Conservation (phyloP, 2,113 vertebrate genomes). For the Oreochromis tanganicae region DNA sequence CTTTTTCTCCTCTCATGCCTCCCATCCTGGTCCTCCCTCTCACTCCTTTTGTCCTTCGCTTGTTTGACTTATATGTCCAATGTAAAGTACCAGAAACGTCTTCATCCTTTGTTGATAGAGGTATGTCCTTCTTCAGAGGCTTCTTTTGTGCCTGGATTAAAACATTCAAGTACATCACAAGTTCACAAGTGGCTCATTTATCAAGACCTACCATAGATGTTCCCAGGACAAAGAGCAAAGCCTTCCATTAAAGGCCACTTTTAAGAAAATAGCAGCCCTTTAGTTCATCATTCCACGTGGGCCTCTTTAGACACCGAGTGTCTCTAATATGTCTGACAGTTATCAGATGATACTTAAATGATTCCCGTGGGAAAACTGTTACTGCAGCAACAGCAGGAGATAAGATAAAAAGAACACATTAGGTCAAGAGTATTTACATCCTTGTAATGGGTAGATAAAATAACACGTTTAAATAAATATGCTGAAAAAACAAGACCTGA, state of each 20-base stretch:
- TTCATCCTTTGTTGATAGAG: background rate
- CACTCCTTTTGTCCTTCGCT: background rate
- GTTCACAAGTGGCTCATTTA: slow-evolving; percentile 26
- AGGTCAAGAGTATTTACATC: background rate
- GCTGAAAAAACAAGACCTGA: background rate
- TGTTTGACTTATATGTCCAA: slow-evolving; percentile 18
- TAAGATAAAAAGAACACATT: background rate
- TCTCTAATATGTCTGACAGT: background rate
- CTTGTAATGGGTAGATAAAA: background rate
- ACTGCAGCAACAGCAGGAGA: background rate
- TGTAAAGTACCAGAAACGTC: background rate
- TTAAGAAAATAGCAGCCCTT: background rate
- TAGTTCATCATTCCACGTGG: slow-evolving; percentile 10
- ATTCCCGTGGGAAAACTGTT: background rate
- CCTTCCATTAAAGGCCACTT: slow-evolving; percentile 15
- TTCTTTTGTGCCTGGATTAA: slow-evolving; percentile 11
- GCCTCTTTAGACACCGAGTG: background rate
- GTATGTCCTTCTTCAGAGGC: background rate
- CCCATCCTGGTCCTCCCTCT: background rate
- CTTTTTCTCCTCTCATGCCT: background rate
- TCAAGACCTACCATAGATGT: background rate
- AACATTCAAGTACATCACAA: slow-evolving; percentile 20
- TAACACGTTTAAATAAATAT: background rate
- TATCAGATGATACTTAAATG: background rate
- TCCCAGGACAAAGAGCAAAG: slow-evolving; percentile 22